Conservation (phyloP, 2,888 invertebrate species). For the Imbricaverruca yamaguchii region DNA sequence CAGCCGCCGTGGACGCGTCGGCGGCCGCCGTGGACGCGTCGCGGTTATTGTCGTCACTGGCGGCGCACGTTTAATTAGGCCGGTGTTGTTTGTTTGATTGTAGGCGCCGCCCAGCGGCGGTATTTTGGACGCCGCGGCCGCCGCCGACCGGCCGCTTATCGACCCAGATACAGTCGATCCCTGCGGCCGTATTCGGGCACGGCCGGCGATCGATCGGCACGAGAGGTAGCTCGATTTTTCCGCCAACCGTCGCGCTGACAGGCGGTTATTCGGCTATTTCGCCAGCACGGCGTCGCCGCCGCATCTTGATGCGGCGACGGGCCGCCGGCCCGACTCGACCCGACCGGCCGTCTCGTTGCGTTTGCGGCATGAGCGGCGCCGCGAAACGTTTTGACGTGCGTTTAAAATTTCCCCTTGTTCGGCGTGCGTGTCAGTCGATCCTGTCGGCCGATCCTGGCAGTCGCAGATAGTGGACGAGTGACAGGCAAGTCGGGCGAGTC, state of each 20-base stretch:
- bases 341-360: background rate
- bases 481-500: too few species aligned
- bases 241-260: background rate
- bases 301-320: background rate
- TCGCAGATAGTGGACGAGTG: too few species aligned
- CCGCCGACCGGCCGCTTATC: background rate
- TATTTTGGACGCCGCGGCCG: background rate
- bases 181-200: background rate
- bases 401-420: constrained; percentile 5
- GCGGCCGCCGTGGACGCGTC: background rate
- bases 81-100: constrained; percentile 2
- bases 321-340: background rate
- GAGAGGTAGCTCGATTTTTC: constrained; percentile 7
- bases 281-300: background rate
- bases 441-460: too few species aligned
- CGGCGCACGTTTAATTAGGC: background rate
- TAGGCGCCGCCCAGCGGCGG: background rate
- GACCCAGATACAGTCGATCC: background rate
- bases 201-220: background rate
- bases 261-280: background rate
- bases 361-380: background rate
- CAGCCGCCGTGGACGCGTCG: background rate
- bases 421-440: background rate
- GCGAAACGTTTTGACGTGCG: background rate
- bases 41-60: background rate